Evolutionary conservation across 1,140 invertebrate species (phyloP).

Genomic region (Tetramorium simillimum): DNA sequence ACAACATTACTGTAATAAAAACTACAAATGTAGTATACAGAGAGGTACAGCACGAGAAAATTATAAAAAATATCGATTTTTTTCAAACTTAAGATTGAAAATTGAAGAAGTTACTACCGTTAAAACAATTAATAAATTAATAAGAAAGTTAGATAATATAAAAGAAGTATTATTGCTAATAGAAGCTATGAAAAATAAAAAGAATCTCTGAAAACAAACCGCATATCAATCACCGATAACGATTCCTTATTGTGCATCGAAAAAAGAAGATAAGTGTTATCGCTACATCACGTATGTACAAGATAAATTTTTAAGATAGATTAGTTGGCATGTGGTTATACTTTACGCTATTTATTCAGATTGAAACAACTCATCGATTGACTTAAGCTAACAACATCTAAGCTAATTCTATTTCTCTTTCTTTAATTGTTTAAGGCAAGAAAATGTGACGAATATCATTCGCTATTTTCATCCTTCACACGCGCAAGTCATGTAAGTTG

Average conservation of each 20-base stretch:
- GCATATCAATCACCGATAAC: background rate
- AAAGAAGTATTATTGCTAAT: background rate
- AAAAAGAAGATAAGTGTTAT: background rate
- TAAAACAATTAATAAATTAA: background rate
- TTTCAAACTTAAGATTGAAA: background rate
- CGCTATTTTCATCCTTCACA: slow-evolving; percentile 25
- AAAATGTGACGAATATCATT: slow-evolving; percentile 23
- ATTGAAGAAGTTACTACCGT: background rate
- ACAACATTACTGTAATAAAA: background rate
- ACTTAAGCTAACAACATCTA: background rate
- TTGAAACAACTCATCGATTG: background rate
- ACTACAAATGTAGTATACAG: background rate
- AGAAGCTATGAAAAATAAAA: background rate
- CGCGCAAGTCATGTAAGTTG: background rate
- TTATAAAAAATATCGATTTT: background rate
- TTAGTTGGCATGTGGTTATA: background rate
- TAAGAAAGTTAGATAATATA: background rate
- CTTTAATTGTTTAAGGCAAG: background rate
- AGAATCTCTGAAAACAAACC: background rate
- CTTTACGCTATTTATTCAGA: background rate
- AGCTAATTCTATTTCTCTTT: background rate
- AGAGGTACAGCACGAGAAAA: background rate
- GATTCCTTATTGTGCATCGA: background rate
- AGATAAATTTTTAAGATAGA: background rate
- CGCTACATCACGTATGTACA: background rate